Percentiles rank a stretch among this genome's conserved stretches.
These are phyloP conservation scores for Serilophus lunatus DNA, from an alignment of 2,113 vertebrate genomes.

Conservation along the genomic window DNA sequence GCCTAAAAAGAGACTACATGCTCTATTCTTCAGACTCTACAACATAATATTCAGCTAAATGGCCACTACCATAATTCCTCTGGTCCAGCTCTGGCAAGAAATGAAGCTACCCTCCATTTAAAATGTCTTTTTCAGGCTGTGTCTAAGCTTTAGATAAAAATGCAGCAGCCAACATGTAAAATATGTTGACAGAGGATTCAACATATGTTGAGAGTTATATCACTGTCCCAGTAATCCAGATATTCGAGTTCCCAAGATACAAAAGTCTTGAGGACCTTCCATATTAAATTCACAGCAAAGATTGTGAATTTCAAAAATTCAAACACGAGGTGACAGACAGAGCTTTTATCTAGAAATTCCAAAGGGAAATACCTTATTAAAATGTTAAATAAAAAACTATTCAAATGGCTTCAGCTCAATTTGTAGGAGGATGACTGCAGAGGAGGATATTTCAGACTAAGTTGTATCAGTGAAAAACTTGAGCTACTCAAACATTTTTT, in stretches of 20 bases:
- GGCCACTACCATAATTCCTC: background rate
- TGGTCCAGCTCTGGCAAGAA: background rate
- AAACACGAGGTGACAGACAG: background rate
- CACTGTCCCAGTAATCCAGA: background rate
- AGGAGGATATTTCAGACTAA: background rate
- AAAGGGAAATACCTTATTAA: background rate
- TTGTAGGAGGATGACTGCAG: background rate
- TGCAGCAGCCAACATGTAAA: background rate
- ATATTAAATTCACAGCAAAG: background rate
- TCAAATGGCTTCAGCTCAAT: background rate
- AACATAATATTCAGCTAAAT: background rate
- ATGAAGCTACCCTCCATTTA: background rate
- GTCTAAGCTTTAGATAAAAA: background rate
- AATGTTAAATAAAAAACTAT: background rate
- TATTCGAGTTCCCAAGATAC: background rate
- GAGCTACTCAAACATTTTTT: background rate
- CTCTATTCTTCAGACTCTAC: background rate
- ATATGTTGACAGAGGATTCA: background rate
- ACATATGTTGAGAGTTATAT: background rate
- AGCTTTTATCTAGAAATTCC: background rate
- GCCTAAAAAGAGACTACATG: background rate
- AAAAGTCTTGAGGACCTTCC: background rate
- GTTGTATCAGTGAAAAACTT: background rate
- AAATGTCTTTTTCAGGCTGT: background rate
- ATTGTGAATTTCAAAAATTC: background rate